A percentile compares a stretch with the other conserved stretches of the same genome.
These are phyloP conservation scores for Alauda arvensis DNA, from an alignment of 2,797 vertebrate genomes.

Conservation along the genomic window DNA sequence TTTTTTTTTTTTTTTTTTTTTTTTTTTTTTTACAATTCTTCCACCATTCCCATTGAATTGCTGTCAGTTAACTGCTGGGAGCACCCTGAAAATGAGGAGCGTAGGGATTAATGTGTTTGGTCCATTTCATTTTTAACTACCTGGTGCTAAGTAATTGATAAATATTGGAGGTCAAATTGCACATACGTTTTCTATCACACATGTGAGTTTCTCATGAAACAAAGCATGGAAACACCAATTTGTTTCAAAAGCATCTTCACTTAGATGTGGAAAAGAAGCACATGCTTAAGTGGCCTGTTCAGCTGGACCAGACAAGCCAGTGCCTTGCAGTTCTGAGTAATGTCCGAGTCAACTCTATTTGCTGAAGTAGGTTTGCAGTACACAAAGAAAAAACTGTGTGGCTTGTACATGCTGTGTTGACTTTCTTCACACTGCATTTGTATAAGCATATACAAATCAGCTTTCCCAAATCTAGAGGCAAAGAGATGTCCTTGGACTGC, in stretches of 20 bases:
- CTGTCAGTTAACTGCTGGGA: not conserved
- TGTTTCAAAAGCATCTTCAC: not conserved
- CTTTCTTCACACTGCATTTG: not conserved
- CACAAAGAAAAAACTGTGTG: not conserved
- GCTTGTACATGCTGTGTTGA: not conserved
- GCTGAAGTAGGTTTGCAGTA: not conserved
- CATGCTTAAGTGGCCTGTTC: not conserved
- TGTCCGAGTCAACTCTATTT: not conserved
- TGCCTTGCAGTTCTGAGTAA: not conserved
- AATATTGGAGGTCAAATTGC: not conserved
- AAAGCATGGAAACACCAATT: not conserved
- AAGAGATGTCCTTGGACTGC: not conserved
- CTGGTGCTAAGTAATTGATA: not conserved
- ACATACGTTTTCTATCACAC: not conserved
- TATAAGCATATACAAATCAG: not conserved
- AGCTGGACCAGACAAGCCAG: not conserved
- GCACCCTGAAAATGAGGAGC: not conserved
- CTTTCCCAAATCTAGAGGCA: not conserved
- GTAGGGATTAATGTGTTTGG: not conserved
- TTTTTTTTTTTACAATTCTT: not conserved
- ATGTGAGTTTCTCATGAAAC: not conserved
- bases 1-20: accelerated
- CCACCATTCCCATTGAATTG: not conserved
- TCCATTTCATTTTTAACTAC: not conserved
- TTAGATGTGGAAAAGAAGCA: not conserved